Percentiles rank a stretch among this genome's conserved stretches.
Evolutionary conservation across 2,888 invertebrate species (phyloP).

Genomic region (Eupithecia subumbrata): DNA sequence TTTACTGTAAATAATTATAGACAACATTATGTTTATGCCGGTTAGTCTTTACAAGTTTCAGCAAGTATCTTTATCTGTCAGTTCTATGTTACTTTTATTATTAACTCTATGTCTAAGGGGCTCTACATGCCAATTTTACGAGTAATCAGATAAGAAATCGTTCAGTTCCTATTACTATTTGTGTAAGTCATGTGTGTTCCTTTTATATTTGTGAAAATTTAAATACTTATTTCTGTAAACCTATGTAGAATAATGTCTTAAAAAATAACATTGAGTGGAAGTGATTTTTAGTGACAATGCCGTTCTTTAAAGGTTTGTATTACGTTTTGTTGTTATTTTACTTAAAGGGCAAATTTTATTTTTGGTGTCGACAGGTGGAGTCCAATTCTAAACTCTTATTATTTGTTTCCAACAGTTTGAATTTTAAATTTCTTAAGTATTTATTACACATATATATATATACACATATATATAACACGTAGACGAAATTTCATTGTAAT

Average conservation of each 20-base stretch:
- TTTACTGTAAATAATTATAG: too few species aligned
- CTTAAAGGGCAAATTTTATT: not conserved
- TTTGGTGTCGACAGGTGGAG: not conserved
- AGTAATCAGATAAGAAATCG: slow-evolving; percentile 29
- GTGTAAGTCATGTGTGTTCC: slow-evolving; percentile 13
- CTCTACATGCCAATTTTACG: slow-evolving; percentile 19
- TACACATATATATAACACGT: too few species aligned
- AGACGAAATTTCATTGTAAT: too few species aligned
- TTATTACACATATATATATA: too few species aligned
- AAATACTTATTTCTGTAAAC: not conserved
- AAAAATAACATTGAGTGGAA: not conserved
- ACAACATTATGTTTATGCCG: too few species aligned
- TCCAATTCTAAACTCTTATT: not conserved
- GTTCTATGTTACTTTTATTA: not conserved
- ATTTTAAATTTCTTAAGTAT: too few species aligned
- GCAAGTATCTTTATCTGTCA: not conserved
- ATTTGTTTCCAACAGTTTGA: not conserved
- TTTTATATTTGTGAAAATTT: not conserved
- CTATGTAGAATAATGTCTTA: not conserved
- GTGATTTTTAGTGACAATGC: slow-evolving; percentile 17
- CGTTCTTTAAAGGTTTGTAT: slow-evolving; percentile 22
- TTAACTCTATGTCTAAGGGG: slow-evolving; percentile 14
- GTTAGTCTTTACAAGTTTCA: not conserved
- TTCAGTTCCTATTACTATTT: slow-evolving; percentile 27
- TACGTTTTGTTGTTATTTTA: not conserved